phyloP scores from a whole-genome alignment of 2,113 vertebrate genomes.

The Crotalus viridis region DNA sequence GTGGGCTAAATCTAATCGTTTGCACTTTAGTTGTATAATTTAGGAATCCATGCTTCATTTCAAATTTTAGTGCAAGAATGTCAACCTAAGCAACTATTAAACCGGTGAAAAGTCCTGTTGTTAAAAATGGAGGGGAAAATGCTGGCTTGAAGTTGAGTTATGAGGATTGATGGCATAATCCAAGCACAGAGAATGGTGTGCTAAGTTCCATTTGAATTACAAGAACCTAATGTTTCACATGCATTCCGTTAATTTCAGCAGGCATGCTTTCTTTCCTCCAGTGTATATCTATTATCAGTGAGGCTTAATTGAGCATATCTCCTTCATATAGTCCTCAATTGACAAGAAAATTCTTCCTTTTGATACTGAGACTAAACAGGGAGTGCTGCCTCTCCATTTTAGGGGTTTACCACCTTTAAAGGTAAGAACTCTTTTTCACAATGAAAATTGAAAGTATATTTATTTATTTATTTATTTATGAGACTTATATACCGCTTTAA shows the following conservation, averaged over 20 bases:
- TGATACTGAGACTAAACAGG: not conserved
- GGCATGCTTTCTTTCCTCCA: not conserved
- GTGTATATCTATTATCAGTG: not conserved
- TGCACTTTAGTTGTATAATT: not conserved
- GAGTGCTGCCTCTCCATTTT: not conserved
- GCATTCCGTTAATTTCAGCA: not conserved
- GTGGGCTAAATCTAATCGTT: not conserved
- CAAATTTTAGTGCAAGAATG: not conserved
- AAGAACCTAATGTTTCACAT: not conserved
- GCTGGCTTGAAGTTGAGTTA: not conserved
- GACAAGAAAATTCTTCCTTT: not conserved
- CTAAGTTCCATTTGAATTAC: not conserved
- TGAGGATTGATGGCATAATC: not conserved
- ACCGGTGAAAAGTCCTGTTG: not conserved
- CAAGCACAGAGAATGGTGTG: not conserved
- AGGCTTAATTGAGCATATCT: not conserved
- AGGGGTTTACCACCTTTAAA: not conserved
- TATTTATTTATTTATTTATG: too few relatives aligned
- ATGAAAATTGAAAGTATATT: not conserved
- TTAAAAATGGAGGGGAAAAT: not conserved
- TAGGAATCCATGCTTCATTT: not conserved
- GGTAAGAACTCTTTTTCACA: not conserved
- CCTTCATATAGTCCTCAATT: not conserved
- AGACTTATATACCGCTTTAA: too few relatives aligned
- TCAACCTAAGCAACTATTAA: not conserved